A percentile compares a stretch with the other conserved stretches of the same genome.
These are phyloP conservation scores for Stomatorhinus ivindoensis DNA, from an alignment of 2,113 vertebrate species.

Conservation along the genomic window DNA sequence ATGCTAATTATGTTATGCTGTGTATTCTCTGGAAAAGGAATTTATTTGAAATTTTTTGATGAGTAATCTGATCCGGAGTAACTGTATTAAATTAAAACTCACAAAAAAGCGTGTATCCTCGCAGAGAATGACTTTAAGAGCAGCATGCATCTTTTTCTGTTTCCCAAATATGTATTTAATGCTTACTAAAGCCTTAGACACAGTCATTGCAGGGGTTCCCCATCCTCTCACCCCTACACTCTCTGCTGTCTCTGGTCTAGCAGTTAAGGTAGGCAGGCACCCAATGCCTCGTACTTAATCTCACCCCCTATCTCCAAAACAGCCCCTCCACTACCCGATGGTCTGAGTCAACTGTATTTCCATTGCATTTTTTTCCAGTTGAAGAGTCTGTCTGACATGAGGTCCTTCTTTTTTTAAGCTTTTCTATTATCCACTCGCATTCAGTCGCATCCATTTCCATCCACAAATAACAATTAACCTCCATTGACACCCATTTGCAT, in stretches of 20 bases:
- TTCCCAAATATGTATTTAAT: not conserved
- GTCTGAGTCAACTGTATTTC: not conserved
- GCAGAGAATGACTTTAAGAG: not conserved
- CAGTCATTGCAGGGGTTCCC: not conserved
- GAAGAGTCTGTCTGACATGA: not conserved
- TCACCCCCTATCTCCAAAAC: too few relatives aligned
- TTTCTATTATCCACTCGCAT: not conserved
- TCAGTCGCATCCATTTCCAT: not conserved
- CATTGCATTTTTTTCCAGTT: not conserved
- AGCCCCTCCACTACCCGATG: not conserved
- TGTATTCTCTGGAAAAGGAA: not conserved
- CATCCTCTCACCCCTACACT: not conserved
- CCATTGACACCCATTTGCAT: not conserved
- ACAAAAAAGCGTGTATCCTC: not conserved
- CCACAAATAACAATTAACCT: not conserved
- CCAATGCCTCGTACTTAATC: not conserved
- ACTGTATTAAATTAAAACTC: not conserved
- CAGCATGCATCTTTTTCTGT: not conserved
- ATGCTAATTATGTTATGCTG: not conserved
- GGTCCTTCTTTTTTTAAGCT: not conserved
- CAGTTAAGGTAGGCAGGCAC: not conserved
- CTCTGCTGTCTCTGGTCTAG: not conserved
- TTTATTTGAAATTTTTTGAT: not conserved
- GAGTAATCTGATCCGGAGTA: not conserved
- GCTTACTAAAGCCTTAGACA: not conserved